Evolutionary conservation across 2,888 invertebrate genomes (phyloP), one percentile per base, ranked within the genome.

Genomic region (Tachina grossa): DNA sequence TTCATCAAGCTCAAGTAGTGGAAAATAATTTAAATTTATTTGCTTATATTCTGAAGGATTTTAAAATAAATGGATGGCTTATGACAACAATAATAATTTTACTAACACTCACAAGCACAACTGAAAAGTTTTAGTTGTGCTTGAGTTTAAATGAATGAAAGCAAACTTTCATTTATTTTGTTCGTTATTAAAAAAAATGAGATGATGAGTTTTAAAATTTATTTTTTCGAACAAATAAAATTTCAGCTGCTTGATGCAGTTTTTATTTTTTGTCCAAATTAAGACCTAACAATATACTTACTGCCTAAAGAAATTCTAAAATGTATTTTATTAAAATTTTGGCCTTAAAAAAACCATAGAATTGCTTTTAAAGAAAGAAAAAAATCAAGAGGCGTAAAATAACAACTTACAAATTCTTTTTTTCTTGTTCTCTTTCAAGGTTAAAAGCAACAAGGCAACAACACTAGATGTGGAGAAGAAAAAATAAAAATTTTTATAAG

Each of bases 351-450:
- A 19, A 53, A 53, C 6, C 10, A 53, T 1, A 5, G 9, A 53
- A 53, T 19, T 19, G n/a, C 11, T 66, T 66, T 31, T 11, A 31
- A 51, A 41, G 10, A 11, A 31, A 39, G 9, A 43, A 43, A 41
- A 22, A 43, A 53, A 9, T 9, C 16, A 66, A 47, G 9, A n/a
- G 14, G 8, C n/a, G 43, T n/a, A 68, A 45, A 69, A 63, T 78
- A 72, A 72, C 19, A 59, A 78, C 71, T 55, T 10, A 1, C 53
- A 66, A 61, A 55, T 16, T 53, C 1, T 66, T 68, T 63, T 45
- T 81, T 39, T n/a, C 43, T 59, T 76, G 51, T 57, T 74, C n/a
- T 84, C 75, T 79, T 84, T 79, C 69, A 84, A 65, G 84, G 74
- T 79, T 78, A 47, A 19, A 39, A n/a, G 8, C 53, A 65, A 45